phyloP scores from a whole-genome alignment of 2,113 vertebrate genomes.

The Sarotherodon lohbergeri region DNA sequence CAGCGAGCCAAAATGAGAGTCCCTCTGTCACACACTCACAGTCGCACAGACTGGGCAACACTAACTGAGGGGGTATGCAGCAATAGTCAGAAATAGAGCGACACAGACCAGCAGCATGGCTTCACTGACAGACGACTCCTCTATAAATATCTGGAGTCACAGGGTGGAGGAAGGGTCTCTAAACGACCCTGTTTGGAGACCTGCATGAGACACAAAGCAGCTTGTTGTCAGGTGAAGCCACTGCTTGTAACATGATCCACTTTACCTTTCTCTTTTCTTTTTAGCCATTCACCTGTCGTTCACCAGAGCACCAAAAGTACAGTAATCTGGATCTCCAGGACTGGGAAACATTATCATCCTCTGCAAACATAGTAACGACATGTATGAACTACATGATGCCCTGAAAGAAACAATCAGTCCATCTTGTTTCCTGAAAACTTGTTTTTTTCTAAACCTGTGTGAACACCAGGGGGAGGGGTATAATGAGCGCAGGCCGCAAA shows the following conservation, averaged over 20 bases:
- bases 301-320: background rate
- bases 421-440: background rate
- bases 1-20: constrained; percentile 1
- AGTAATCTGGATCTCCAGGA: background rate
- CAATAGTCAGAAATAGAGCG: constrained; percentile 65
- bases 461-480: background rate
- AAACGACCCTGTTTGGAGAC: constrained; percentile 60
- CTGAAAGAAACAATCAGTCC: background rate
- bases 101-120: constrained; percentile 65
- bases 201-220: background rate
- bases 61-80: constrained; percentile 23
- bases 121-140: constrained; percentile 73
- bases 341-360: background rate
- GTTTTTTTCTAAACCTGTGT: background rate
- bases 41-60: background rate
- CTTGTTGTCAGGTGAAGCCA: background rate
- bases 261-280: background rate
- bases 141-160: constrained; percentile 83
- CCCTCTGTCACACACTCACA: constrained; percentile 26
- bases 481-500: background rate
- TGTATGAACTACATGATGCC: background rate
- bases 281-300: background rate
- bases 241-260: background rate
- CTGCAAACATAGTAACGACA: background rate
- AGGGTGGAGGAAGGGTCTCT: constrained; percentile 2